These are phyloP conservation scores for Macropodus opercularis DNA, from an alignment of 2,797 vertebrate genomes.

Conservation along the genomic window DNA sequence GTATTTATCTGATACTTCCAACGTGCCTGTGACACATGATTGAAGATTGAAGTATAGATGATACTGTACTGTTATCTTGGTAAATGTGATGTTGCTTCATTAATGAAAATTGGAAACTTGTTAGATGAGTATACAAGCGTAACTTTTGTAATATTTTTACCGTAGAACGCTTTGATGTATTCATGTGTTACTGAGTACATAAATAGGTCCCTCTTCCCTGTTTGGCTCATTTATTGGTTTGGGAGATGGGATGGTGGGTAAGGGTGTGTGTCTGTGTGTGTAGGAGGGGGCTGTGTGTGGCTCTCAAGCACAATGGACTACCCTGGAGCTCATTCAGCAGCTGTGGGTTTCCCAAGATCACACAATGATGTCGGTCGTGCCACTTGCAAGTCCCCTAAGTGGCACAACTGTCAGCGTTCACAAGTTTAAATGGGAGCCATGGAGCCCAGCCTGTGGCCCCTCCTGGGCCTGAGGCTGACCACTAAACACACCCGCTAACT, in stretches of 20 bases:
- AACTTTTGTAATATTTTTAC: no score
- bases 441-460: conserved; percentile 52
- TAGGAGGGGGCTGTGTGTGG: conserved; percentile 60
- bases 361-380: conserved; percentile 85
- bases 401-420: conserved; percentile 82
- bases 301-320: conserved; percentile 79
- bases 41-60: not conserved
- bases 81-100: not conserved
- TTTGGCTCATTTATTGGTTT: conserved; percentile 68
- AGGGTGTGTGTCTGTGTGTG: conserved; percentile 38
- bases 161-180: conserved; percentile 47
- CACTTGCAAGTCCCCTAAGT: conserved; percentile 82
- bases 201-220: conserved; percentile 57
- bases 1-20: not conserved
- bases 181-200: conserved; percentile 64
- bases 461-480: conserved; percentile 72
- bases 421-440: conserved; percentile 81
- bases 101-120: not conserved
- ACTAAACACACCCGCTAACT: conserved; percentile 78
- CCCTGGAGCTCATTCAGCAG: conserved; percentile 85
- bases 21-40: not conserved
- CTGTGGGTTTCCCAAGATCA: conserved; percentile 88
- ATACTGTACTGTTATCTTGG: not conserved
- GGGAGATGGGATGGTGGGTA: conserved; percentile 60
- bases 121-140: not conserved